These are phyloP conservation scores for Buceros bicornis DNA, from an alignment of 2,797 vertebrate genomes.

Conservation along the genomic window DNA sequence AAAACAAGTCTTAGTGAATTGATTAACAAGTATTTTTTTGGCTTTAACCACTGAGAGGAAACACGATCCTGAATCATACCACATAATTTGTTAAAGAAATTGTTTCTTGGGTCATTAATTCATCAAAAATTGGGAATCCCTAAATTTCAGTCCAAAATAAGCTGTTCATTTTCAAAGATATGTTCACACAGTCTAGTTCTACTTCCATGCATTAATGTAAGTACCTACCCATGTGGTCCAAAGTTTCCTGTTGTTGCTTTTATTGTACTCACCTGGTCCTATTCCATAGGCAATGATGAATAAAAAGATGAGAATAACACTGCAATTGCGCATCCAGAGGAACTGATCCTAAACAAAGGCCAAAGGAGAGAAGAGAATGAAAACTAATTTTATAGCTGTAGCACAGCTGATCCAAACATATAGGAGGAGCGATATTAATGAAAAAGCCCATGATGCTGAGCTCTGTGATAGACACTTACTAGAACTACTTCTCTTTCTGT, in stretches of 20 bases:
- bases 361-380: background rate
- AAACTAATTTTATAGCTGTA: background rate
- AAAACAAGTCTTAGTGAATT: background rate
- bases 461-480: background rate
- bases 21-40: background rate
- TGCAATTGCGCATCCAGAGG: constrained; percentile 87
- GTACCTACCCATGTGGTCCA: background rate
- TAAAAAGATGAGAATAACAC: constrained; percentile 88
- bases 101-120: background rate
- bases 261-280: constrained; percentile 86
- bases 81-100: background rate
- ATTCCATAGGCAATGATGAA: constrained; percentile 92
- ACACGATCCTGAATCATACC: background rate
- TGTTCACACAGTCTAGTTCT: background rate
- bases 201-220: background rate
- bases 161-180: background rate
- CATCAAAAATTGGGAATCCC: background rate
- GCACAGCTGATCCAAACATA: background rate
- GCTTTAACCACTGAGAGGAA: background rate
- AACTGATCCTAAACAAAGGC: background rate
- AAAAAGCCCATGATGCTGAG: background rate
- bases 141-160: background rate
- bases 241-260: background rate
- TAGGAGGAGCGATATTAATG: background rate
- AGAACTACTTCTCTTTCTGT: background rate